Percentiles rank a stretch among this genome's conserved stretches.
Conservation (phyloP, 2,888 invertebrate genomes). For the Apotomis betuletana region DNA sequence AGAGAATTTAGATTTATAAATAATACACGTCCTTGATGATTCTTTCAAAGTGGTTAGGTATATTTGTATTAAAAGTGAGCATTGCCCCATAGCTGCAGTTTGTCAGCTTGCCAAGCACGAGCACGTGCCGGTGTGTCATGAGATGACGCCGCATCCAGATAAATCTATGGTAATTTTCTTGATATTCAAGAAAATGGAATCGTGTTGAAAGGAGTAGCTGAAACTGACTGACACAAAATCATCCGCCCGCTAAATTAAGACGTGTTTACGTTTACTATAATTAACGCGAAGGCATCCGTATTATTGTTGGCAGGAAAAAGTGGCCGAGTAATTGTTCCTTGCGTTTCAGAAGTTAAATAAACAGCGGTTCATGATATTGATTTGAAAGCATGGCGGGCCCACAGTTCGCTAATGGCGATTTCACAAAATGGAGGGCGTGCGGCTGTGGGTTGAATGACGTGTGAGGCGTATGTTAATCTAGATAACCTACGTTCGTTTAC, state of each 20-base stretch:
- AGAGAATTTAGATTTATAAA: constrained; percentile 50
- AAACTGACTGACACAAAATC: constrained; percentile 46
- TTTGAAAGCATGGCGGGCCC: constrained; percentile 7
- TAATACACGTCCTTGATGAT: constrained; percentile 53
- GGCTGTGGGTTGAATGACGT: not conserved
- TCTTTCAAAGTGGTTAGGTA: constrained; percentile 39
- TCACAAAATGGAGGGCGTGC: constrained; percentile 12
- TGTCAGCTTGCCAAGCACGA: constrained; percentile 68
- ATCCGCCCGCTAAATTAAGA: constrained; percentile 56
- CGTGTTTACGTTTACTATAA: constrained; percentile 56
- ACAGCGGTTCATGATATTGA: constrained; percentile 28
- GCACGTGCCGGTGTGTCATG: constrained; percentile 52
- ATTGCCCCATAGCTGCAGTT: constrained; percentile 54
- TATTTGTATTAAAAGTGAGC: constrained; percentile 42
- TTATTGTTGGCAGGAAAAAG: constrained; percentile 55
- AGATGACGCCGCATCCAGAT: constrained; percentile 12
- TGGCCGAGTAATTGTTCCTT: constrained; percentile 35
- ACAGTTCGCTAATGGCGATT: constrained; percentile 17
- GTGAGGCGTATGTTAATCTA: not conserved
- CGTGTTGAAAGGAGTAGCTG: constrained; percentile 43
- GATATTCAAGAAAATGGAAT: not conserved
- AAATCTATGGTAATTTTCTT: constrained; percentile 1
- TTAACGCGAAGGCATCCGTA: constrained; percentile 47
- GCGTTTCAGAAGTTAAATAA: constrained; percentile 32
- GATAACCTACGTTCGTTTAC: too few relatives aligned